Conservation (phyloP, 2,113 vertebrate species). For the Edolisoma coerulescens region DNA sequence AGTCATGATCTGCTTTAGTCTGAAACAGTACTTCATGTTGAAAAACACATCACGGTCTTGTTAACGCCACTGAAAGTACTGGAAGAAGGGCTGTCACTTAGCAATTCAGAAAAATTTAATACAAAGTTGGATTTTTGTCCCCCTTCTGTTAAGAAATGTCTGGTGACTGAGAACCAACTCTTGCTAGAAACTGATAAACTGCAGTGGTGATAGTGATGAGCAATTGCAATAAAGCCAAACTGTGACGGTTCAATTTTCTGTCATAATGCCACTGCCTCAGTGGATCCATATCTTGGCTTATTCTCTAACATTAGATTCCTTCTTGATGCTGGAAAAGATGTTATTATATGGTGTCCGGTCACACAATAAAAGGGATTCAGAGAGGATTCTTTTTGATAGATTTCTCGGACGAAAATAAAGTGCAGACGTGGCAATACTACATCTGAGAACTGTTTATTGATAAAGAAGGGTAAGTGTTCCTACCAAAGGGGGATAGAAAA, state of each 20-base stretch:
- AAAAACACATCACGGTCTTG: not conserved
- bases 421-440: not conserved
- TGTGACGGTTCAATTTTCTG: not conserved
- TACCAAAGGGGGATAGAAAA: not conserved
- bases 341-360: not conserved
- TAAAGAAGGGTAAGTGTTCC: not conserved
- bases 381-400: not conserved
- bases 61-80: not conserved
- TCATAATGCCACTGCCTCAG: not conserved
- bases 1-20: not conserved
- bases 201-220: not conserved
- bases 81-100: not conserved
- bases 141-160: not conserved
- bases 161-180: not conserved
- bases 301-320: not conserved
- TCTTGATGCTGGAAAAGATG: slow-evolving; percentile 2
- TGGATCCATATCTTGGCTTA: not conserved
- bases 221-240: not conserved
- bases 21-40: not conserved
- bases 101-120: not conserved
- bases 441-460: not conserved
- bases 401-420: not conserved
- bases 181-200: not conserved
- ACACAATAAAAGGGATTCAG: not conserved
- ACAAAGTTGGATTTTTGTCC: not conserved